These are phyloP conservation scores for Loriculus beryllinus DNA, from an alignment of 2,797 vertebrate genomes.

Conservation along the genomic window DNA sequence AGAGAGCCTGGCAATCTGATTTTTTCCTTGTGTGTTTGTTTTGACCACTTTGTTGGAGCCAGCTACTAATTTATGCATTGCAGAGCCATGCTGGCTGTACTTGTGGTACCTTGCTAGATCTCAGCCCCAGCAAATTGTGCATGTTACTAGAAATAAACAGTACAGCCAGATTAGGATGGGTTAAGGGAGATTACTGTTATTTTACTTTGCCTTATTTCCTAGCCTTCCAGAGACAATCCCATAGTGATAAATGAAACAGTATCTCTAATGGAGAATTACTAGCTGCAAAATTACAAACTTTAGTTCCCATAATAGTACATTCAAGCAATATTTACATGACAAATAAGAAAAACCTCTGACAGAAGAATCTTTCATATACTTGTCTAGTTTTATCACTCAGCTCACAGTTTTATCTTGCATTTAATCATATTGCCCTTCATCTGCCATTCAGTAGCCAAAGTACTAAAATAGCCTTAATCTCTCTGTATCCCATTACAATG, in stretches of 20 bases:
- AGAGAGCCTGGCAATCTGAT: neutral
- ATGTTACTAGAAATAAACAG: neutral
- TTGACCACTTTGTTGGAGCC: neutral
- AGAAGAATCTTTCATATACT: constrained; percentile 51
- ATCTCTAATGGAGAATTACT: neutral
- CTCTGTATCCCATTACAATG: constrained; percentile 48
- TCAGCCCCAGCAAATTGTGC: neutral
- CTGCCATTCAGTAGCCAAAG: constrained; percentile 54
- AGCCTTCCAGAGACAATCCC: neutral
- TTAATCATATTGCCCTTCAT: constrained; percentile 64
- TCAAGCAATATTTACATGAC: constrained; percentile 58
- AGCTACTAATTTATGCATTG: neutral
- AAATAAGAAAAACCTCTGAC: constrained; percentile 46
- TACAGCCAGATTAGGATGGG: neutral
- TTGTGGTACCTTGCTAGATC: neutral
- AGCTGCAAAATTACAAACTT: constrained; percentile 33
- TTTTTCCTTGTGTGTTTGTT: neutral
- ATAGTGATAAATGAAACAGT: constrained; percentile 13
- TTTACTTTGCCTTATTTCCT: neutral
- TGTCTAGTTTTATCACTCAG: constrained; percentile 51
- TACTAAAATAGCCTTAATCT: constrained; percentile 59
- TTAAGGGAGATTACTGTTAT: neutral
- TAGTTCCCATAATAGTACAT: neutral
- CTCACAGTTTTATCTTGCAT: constrained; percentile 56
- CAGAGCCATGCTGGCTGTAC: neutral